Conservation (phyloP, 2,797 vertebrate species). For the Smutsia gigantea region DNA sequence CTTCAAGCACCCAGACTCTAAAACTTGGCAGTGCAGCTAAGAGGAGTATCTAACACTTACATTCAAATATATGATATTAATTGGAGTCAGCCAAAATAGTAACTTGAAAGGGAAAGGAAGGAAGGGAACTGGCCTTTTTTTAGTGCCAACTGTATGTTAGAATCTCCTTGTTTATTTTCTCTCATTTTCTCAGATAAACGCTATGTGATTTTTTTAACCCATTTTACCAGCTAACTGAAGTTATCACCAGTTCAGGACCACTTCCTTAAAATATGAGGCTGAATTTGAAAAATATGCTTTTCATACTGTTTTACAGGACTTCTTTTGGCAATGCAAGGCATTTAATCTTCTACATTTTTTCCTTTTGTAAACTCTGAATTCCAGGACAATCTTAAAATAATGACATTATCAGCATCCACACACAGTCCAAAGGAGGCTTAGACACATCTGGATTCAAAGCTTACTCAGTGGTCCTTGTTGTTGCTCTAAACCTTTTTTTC, state of each 20-base stretch:
- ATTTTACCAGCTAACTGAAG: neutral
- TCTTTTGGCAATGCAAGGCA: neutral
- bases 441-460: neutral
- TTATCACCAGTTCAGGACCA: neutral
- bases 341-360: neutral
- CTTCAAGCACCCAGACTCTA: neutral
- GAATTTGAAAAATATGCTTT: neutral
- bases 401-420: neutral
- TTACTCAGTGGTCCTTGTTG: accelerated
- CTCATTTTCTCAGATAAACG: constrained; percentile 38
- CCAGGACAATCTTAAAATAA: neutral
- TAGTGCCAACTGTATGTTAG: neutral
- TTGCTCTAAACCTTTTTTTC: neutral
- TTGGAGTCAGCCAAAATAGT: neutral
- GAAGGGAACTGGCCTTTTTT: neutral
- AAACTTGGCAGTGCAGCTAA: neutral
- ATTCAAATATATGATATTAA: neutral
- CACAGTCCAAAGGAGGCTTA: neutral
- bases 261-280: neutral
- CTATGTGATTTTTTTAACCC: neutral
- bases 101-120: constrained; percentile 37
- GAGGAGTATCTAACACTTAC: neutral
- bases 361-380: constrained; percentile 20
- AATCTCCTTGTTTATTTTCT: constrained; percentile 24
- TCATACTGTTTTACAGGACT: neutral